Evolutionary conservation across 2,888 invertebrate genomes (phyloP).

Genomic region (Patella depressa): DNA sequence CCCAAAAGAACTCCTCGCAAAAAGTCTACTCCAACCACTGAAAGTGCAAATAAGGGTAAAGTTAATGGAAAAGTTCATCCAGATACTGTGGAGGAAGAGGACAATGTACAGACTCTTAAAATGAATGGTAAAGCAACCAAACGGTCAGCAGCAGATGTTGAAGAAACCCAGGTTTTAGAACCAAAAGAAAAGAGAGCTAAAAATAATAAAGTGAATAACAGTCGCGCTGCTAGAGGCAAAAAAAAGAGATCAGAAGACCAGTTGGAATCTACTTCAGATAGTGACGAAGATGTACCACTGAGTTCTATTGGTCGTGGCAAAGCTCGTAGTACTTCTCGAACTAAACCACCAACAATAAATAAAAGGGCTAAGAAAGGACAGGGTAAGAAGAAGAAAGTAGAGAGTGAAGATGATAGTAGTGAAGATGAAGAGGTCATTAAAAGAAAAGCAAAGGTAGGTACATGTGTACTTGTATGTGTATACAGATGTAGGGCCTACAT

Average conservation of each 20-base stretch:
- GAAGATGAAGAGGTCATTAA: conserved; percentile 19
- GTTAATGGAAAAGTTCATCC: conserved; percentile 66
- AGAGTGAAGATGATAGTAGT: conserved; percentile 13
- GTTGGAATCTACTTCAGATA: conserved; percentile 53
- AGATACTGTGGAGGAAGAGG: conserved; percentile 52
- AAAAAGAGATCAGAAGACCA: conserved; percentile 75
- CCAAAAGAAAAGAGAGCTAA: conserved; percentile 76
- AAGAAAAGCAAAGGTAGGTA: conserved; percentile 67
- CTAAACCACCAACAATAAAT: conserved; percentile 1
- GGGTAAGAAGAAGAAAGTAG: conserved; percentile 11
- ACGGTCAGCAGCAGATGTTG: conserved; percentile 34
- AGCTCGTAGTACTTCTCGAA: not conserved
- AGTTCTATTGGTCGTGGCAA: conserved; percentile 10
- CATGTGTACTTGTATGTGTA: not conserved
- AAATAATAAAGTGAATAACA: conserved; percentile 7
- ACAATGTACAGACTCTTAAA: conserved; percentile 52
- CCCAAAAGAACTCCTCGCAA: too few species aligned
- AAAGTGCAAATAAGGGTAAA: conserved; percentile 58
- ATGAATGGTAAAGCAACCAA: conserved; percentile 47
- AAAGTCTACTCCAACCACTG: not conserved
- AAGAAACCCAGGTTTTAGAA: conserved; percentile 77
- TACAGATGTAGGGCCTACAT: too few species aligned
- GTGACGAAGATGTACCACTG: conserved; percentile 15
- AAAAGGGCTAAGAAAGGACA: not conserved
- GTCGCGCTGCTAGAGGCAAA: conserved; percentile 80